Base-by-base conservation (phyloP, 1,140 invertebrate species). In the Vanessa atalanta region DNA sequence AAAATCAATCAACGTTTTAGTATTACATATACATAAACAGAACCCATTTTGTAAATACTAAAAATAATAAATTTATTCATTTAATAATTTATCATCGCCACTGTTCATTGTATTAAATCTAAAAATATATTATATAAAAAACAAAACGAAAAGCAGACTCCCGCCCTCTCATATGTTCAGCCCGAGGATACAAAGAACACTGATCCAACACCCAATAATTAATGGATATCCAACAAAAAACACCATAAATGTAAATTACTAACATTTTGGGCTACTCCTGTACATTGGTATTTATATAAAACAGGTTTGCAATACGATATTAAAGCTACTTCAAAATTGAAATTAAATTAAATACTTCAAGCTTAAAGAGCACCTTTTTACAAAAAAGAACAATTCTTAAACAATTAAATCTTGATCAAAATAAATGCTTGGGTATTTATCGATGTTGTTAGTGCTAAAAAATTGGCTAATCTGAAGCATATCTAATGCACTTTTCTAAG, bases 161-260 rank as follows among this genome's bases (percentile, higher is more conserved):
- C 80, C 82, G 77, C 84, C 86, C 73, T 65, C 79, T 84, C 83
- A 86, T 81, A 81, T 86, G 81, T 82, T 16, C 26, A 26, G 81
- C 82, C 82, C 50, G 57, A 78, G 80, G 82, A 55, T 68, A 51
- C 60, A 65, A 64, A 14, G 31, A 15, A 20, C 65, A 66, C n/a
- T 16, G 55, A 61, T 61, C 68, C 16, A 53, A 67, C 70, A 63
- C 68, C 47, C 47, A 47, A 55, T 47, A 71, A 77, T 73, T 73
- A 66, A 66, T 67, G 64, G 47, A 47, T 55, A 14, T 66, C 31
- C 63, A 69, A 55, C 53, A 69, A 64, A 50, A 74, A 70, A n/a
- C 48, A 65, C 23, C 60, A 71, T 47, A 71, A 71, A 23, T 50
- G 26, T 31, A 70, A 70, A 71, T 65, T 71, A 37, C 60, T 47